phyloP scores from a whole-genome alignment of 2,888 invertebrate species.

The Sceliomorpha sp. region DNA sequence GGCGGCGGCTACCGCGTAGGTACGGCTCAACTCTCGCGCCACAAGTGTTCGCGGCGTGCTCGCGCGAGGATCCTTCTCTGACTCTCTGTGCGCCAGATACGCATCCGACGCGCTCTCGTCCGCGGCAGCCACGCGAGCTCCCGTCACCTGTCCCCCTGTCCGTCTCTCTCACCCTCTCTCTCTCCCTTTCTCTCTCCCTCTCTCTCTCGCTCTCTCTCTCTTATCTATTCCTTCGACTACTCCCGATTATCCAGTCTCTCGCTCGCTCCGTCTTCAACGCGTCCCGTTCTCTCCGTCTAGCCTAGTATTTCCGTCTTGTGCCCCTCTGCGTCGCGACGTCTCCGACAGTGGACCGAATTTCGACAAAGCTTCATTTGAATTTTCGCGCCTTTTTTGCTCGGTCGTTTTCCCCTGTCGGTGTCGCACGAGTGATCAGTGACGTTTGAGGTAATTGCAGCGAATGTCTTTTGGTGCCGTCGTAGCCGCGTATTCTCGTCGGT shows the following conservation, averaged over 20 bases:
- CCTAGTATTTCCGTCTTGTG: too few relatives aligned
- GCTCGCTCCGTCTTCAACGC: too few relatives aligned
- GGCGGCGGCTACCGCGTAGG: conserved; percentile 48
- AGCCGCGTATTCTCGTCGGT: too few relatives aligned
- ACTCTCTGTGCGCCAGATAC: conserved; percentile 33
- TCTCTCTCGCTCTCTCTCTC: conserved; percentile 5
- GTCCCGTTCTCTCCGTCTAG: too few relatives aligned
- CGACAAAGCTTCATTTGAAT: too few relatives aligned
- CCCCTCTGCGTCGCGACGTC: too few relatives aligned
- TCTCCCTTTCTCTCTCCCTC: conserved; percentile 9
- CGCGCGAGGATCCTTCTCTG: conserved; percentile 65
- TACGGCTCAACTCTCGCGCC: conserved; percentile 61
- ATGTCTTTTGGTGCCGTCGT: too few relatives aligned
- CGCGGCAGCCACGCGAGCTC: conserved; percentile 28
- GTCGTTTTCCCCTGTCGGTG: too few relatives aligned
- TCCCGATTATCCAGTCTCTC: neutral
- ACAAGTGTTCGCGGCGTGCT: conserved; percentile 74
- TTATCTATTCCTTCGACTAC: neutral
- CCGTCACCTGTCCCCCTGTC: conserved; percentile 20
- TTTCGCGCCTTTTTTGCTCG: too few relatives aligned
- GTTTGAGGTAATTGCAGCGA: too few relatives aligned
- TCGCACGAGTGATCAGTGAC: too few relatives aligned
- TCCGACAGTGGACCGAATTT: too few relatives aligned
- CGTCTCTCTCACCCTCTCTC: conserved; percentile 6
- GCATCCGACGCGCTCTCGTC: conserved; percentile 48